Evolutionary conservation across 2,797 vertebrate species (phyloP), one percentile per base, ranked within the genome.

Genomic region (Xiphophorus birchmanni): DNA sequence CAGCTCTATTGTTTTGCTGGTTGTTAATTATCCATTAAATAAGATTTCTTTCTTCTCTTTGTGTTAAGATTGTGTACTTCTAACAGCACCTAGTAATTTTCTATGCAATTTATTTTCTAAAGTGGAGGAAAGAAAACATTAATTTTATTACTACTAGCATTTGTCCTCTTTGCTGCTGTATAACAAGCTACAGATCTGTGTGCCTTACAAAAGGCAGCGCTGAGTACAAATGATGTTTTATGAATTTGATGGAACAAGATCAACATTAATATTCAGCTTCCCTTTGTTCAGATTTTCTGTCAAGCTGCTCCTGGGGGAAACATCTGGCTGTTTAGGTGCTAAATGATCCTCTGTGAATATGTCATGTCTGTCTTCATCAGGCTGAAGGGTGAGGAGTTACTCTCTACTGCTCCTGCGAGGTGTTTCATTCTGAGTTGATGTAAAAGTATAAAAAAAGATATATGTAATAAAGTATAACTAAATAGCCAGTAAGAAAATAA

Each of bases 261-360:
- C 48, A 26, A 74, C 44, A 63, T 73, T 74, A 60, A 58, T 44
- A 45, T 76, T 60, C 56, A 76, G 42, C 17, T 42, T 71, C 65
- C 26, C 37, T 71, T 77, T 40, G 58, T 65, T 77, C 26, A 15
- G 44, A 29, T 74, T 52, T 71, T 47, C 47, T 29, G 26, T 52
- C 63, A 69, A 71, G 63, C 63, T 37, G 63, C 47, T 77, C 76
- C 76, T 77, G 76, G 21, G 63, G 76, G 65, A 71, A 71, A 78
- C 65, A 69, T 54, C 65, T 78, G 65, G 48, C n/a, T 78, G 63
- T 78, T 76, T 52, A 78, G 48, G 76, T 78, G 76, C 76, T 78
- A 78, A 78, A 78, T 42, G 65, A 50, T 78, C 48, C 40, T 71
- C 48, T 44, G 47, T 69, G 32, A 71, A 71, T 76, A 76, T 76